Percentiles rank a stretch among this genome's conserved stretches.
These are phyloP conservation scores for Colinus virginianus DNA, from an alignment of 2,113 vertebrate genomes.

Conservation along the genomic window DNA sequence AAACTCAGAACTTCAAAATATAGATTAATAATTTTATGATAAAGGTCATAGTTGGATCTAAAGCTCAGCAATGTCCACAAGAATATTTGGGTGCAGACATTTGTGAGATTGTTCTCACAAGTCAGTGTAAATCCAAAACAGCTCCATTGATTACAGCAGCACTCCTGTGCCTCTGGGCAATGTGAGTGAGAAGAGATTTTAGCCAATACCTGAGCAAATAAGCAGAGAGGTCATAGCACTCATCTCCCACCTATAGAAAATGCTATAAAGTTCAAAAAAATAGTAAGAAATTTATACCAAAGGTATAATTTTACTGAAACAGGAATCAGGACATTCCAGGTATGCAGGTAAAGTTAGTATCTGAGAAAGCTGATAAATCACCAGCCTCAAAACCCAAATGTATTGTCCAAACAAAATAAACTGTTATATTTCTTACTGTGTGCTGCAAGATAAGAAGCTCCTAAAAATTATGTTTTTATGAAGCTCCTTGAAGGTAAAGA, in stretches of 20 bases:
- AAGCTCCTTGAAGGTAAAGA: conserved; percentile 31
- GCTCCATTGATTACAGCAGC: conserved; percentile 1
- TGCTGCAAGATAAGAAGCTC: conserved; percentile 13
- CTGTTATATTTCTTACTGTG: conserved; percentile 51
- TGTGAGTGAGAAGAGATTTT: background rate
- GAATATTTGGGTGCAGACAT: background rate
- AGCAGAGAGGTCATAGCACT: conserved; percentile 30
- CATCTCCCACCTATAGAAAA: conserved; percentile 46
- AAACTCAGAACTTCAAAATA: background rate
- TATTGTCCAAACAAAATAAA: conserved; percentile 57
- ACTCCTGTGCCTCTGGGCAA: background rate
- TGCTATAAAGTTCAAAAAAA: conserved; percentile 51
- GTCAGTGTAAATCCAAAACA: background rate
- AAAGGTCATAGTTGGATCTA: background rate
- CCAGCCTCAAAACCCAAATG: conserved; percentile 39
- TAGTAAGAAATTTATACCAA: conserved; percentile 58
- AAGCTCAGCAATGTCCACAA: background rate
- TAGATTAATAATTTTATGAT: background rate
- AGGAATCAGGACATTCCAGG: background rate
- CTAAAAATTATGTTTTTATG: conserved; percentile 49
- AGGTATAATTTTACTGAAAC: conserved; percentile 50
- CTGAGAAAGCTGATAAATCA: conserved; percentile 46
- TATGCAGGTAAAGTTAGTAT: conserved; percentile 19
- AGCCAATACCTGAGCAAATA: conserved; percentile 34
- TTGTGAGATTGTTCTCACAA: background rate